A percentile compares a stretch with the other conserved stretches of the same genome.
phyloP scores from a whole-genome alignment of 1,140 invertebrate species.

The Meloidogyne chitwoodi region DNA sequence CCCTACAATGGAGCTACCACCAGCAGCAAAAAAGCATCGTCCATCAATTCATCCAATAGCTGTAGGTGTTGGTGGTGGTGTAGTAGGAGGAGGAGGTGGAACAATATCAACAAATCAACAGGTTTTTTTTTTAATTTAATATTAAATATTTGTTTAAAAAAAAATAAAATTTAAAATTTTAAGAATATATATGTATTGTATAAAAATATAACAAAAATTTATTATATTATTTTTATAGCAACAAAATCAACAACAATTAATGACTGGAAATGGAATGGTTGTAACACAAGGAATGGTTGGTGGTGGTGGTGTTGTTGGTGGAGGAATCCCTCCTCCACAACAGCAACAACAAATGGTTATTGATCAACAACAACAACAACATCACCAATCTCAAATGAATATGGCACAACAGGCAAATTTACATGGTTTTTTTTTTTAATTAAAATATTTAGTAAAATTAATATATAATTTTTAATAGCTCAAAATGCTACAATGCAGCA shows the following conservation, averaged over 20 bases:
- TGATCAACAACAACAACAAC: slow-evolving; percentile 2
- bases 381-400: slow-evolving; percentile 9
- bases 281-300: background rate
- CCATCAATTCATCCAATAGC: background rate
- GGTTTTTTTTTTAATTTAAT: no score
- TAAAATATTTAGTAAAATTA: no score
- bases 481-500: no score
- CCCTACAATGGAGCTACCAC: slow-evolving; percentile 25
- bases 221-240: background rate
- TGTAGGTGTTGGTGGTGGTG: background rate
- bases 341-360: slow-evolving; percentile 8
- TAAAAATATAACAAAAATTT: no score
- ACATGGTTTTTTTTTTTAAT: no score
- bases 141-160: no score
- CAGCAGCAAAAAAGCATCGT: slow-evolving; percentile 4
- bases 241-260: background rate
- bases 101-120: background rate
- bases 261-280: background rate
- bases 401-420: background rate
- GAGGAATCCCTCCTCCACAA: background rate
- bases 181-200: no score
- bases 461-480: no score
- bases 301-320: background rate
- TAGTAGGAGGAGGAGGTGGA: no score
- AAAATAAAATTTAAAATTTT: no score